These are phyloP conservation scores for Reinhardtius hippoglossoides DNA, from an alignment of 2,113 vertebrate species.

Conservation along the genomic window DNA sequence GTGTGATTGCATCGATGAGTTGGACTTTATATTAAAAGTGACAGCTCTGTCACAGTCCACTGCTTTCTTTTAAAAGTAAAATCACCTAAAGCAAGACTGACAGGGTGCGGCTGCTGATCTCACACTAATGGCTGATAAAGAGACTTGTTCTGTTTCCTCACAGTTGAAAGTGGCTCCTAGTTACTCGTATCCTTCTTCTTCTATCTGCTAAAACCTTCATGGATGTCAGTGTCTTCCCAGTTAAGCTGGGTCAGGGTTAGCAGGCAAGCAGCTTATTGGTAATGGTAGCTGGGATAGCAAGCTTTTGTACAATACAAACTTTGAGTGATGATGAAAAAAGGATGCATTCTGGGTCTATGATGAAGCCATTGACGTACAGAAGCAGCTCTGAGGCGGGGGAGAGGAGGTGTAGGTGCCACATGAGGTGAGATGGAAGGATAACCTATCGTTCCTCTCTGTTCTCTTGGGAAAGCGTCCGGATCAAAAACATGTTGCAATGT, in stretches of 20 bases:
- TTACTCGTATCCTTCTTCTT: conserved; percentile 5
- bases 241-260: neutral
- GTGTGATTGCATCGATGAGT: neutral
- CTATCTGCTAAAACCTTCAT: neutral
- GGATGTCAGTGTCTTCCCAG: neutral
- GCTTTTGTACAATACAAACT: neutral
- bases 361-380: neutral
- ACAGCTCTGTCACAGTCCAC: conserved; percentile 21
- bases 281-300: no score
- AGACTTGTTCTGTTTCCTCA: conserved; percentile 56
- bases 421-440: conserved; percentile 59
- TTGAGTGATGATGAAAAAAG: conserved; percentile 2
- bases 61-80: conserved; percentile 31
- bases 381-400: conserved; percentile 3
- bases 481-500: conserved; percentile 57
- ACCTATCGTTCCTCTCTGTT: conserved; percentile 44
- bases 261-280: neutral
- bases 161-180: conserved; percentile 10
- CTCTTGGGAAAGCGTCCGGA: conserved; percentile 40
- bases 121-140: conserved; percentile 51
- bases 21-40: conserved; percentile 22
- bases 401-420: conserved; percentile 17
- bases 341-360: neutral
- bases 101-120: conserved; percentile 42
- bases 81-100: conserved; percentile 38